Evolutionary conservation across 2,797 vertebrate genomes (phyloP).

Genomic region (Anolis apletophallus): DNA sequence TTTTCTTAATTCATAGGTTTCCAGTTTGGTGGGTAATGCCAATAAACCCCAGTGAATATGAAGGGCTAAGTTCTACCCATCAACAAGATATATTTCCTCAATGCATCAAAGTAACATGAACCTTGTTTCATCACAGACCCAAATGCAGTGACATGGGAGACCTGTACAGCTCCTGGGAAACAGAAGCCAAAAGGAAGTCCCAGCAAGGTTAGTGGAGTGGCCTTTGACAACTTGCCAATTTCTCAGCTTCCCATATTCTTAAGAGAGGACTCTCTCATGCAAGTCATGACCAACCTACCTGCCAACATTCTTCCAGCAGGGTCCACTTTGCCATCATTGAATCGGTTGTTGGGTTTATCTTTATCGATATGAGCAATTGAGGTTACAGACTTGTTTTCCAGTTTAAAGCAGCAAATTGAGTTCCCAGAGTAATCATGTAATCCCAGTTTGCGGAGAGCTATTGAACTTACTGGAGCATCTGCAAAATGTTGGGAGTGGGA

Average conservation of each 20-base stretch:
- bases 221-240: no score
- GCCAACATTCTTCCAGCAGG: conserved; percentile 89
- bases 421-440: conserved; percentile 87
- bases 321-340: conserved; percentile 96
- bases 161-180: no score
- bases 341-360: conserved; percentile 87
- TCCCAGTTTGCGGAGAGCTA: conserved; percentile 84
- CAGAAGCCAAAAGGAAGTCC: neutral
- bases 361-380: conserved; percentile 80
- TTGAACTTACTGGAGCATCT: conserved; percentile 86
- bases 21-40: no score
- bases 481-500: neutral
- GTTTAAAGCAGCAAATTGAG: conserved; percentile 86
- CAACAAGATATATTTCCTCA: no score
- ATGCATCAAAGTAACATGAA: no score
- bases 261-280: conserved; percentile 4
- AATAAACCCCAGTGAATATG: no score
- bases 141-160: no score
- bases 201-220: neutral
- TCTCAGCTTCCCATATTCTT: neutral
- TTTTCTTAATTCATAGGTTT: no score
- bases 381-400: conserved; percentile 82
- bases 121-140: no score
- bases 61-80: no score
- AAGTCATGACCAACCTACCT: conserved; percentile 74